Base-by-base conservation (phyloP, 2,797 vertebrate genomes). In the Adrianichthys oophorus region DNA sequence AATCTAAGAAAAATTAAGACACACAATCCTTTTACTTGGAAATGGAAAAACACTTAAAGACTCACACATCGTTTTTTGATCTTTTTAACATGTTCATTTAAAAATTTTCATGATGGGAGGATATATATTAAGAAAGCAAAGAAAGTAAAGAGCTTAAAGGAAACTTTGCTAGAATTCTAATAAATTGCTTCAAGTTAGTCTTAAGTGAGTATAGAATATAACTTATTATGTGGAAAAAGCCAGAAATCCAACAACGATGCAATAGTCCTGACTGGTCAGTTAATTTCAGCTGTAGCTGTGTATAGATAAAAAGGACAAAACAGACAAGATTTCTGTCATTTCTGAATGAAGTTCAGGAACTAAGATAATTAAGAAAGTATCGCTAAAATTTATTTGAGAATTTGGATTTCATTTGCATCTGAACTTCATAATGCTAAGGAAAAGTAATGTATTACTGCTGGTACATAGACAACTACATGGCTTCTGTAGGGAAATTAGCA, bases 321-420 rank as follows among this genome's bases (percentile, higher is more conserved):
- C 10, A 37, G 5, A 26, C 32, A 37, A 12, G 32, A 37, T 13
- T 37, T 37, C 12, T 37, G 32, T 37, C 10, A 37, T 13, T 32
- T 37, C 32, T 37, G 32, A 10, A 12, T 12, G 12, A 12, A 37
- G 8, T 32, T 32, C n/a, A n/a, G n/a, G n/a, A n/a, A n/a, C n/a
- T n/a, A n/a, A n/a, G 8, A 8, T 1, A 13, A 37, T 10, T 2
- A 37, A 10, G 2, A 37, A 10, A 76, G 76, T 56, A 67, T 68
- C 16, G 26, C 78, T 70, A 75, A 68, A 79, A 75, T 70, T 76
- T 15, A 68, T 62, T 84, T 75, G 67, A 59, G 56, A 65, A 52
- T 63, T 59, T 72, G 74, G 66, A 74, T 86, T 82, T 75, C 19
- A 90, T 90, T 91, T 90, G 79, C 89, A 90, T 89, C 79, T 76